These are phyloP conservation scores for Venturia canescens DNA, from an alignment of 1,140 invertebrate genomes.

Conservation along the genomic window DNA sequence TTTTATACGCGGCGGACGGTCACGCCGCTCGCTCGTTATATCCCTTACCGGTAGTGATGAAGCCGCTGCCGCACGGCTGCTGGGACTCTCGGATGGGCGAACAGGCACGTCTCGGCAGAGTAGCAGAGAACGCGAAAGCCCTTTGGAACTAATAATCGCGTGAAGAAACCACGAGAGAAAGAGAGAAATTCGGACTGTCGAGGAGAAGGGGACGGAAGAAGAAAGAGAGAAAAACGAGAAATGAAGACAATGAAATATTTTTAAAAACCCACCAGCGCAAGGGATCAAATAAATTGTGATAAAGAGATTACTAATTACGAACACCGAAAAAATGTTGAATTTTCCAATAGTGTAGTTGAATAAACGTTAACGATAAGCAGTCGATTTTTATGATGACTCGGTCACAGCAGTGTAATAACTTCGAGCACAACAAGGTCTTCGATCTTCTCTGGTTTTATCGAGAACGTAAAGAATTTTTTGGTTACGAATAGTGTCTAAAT, in stretches of 20 bases:
- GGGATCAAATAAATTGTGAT: neutral
- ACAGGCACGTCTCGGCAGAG: conserved; percentile 8
- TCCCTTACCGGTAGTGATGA: conserved; percentile 54
- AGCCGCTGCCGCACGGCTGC: conserved; percentile 41
- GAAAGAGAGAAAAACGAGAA: neutral
- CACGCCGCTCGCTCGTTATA: conserved; percentile 53
- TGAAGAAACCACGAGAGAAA: conserved; percentile 33
- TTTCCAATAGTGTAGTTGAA: neutral
- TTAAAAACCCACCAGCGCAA: neutral
- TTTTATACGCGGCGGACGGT: conserved; percentile 46
- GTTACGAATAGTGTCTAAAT: too few relatives aligned
- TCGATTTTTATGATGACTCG: too few relatives aligned
- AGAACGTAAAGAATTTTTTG: too few relatives aligned
- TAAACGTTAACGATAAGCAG: too few relatives aligned
- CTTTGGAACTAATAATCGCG: conserved; percentile 18
- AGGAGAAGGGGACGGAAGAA: neutral
- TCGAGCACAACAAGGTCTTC: too few relatives aligned
- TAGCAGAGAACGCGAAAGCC: conserved; percentile 11
- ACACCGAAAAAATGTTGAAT: neutral
- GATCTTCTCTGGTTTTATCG: too few relatives aligned
- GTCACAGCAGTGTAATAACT: too few relatives aligned
- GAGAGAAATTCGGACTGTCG: neutral
- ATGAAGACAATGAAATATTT: neutral
- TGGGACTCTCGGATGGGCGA: conserved; percentile 49
- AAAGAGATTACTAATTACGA: neutral